Evolutionary conservation across 2,888 invertebrate genomes (phyloP).

Genomic region (Gerris lacustris): DNA sequence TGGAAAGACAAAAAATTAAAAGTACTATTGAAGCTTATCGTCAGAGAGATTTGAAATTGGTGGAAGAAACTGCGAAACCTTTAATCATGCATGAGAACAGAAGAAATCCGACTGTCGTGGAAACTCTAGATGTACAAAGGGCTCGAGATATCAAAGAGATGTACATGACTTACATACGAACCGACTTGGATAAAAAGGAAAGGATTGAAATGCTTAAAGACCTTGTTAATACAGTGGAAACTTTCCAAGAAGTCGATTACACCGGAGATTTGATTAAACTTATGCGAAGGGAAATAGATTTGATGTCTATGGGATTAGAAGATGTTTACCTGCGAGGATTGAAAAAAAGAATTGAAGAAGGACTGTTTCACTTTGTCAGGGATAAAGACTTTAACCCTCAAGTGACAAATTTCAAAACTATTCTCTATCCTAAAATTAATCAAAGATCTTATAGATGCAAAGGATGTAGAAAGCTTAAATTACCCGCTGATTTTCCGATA

Average conservation of each 20-base stretch:
- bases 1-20: slow-evolving; percentile 53
- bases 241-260: slow-evolving; percentile 13
- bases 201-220: slow-evolving; percentile 10
- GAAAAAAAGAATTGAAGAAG: slow-evolving; percentile 13
- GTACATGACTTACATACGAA: not conserved
- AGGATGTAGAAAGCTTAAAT: slow-evolving; percentile 54
- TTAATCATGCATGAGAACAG: slow-evolving; percentile 48
- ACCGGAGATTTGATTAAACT: slow-evolving; percentile 10
- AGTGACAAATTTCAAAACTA: slow-evolving; percentile 41
- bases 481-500: slow-evolving; percentile 48
- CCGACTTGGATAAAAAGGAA: not conserved
- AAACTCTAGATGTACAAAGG: not conserved
- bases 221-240: slow-evolving; percentile 10
- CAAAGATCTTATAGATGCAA: slow-evolving; percentile 42
- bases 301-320: slow-evolving; percentile 13
- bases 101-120: slow-evolving; percentile 2
- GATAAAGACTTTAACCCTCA: slow-evolving; percentile 47
- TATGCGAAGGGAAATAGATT: slow-evolving; percentile 12
- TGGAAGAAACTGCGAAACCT: slow-evolving; percentile 57
- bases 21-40: slow-evolving; percentile 37
- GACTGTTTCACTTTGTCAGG: slow-evolving; percentile 36
- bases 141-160: slow-evolving; percentile 9
- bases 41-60: slow-evolving; percentile 37
- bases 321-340: slow-evolving; percentile 11
- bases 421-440: slow-evolving; percentile 35